Percentiles rank a stretch among this genome's conserved stretches.
phyloP scores from a whole-genome alignment of 2,888 invertebrate species.

The Sisyra nigra region DNA sequence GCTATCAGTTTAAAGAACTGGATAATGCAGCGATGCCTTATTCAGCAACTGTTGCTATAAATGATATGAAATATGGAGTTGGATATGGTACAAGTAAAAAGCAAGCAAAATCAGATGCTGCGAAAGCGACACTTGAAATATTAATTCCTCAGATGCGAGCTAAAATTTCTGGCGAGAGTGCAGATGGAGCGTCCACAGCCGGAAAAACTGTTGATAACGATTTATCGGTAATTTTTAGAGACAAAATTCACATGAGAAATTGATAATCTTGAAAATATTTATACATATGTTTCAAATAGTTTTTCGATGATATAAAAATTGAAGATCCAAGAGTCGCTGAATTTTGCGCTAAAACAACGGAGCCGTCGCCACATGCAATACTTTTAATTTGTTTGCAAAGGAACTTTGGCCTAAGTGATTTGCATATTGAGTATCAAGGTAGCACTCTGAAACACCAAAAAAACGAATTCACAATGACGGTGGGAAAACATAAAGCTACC shows the following conservation, averaged over 20 bases:
- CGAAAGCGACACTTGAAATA: conserved; percentile 74
- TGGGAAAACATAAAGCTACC: conserved; percentile 80
- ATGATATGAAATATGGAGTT: conserved; percentile 82
- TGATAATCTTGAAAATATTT: too few relatives aligned
- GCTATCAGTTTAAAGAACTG: conserved; percentile 83
- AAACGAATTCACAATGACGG: conserved; percentile 87
- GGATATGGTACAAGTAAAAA: conserved; percentile 94
- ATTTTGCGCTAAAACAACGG: conserved; percentile 91
- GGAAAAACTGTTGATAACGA: conserved; percentile 31
- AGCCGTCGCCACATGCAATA: conserved; percentile 88
- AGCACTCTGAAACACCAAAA: conserved; percentile 79
- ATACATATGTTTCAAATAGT: conserved; percentile 32
- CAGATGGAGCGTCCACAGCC: conserved; percentile 27
- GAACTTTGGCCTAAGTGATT: conserved; percentile 82
- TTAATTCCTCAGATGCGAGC: conserved; percentile 84
- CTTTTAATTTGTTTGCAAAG: conserved; percentile 80
- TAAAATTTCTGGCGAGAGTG: conserved; percentile 49
- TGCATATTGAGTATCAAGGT: conserved; percentile 73
- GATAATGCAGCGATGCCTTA: conserved; percentile 90
- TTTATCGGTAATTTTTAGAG: conserved; percentile 33
- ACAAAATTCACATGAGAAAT: too few relatives aligned
- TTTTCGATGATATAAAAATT: conserved; percentile 85
- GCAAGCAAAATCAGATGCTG: conserved; percentile 89
- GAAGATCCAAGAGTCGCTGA: conserved; percentile 89
- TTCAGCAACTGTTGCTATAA: conserved; percentile 83